phyloP scores from a whole-genome alignment of 2,888 invertebrate species.

The Pterobdella sp. region DNA sequence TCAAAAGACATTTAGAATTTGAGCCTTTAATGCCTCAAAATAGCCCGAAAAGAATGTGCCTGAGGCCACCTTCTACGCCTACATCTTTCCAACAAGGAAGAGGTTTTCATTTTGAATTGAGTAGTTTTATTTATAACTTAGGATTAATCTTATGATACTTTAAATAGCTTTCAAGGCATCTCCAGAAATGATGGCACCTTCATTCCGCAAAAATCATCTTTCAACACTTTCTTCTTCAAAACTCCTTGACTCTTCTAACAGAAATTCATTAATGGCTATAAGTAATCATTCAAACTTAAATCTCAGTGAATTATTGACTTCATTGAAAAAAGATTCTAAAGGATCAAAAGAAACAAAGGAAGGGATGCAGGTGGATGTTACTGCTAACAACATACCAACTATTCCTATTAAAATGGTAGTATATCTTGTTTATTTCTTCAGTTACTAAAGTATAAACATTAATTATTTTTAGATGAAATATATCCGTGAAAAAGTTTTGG shows the following conservation, averaged over 20 bases:
- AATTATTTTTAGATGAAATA: background rate
- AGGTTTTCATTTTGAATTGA: too few relatives aligned
- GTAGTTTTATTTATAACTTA: background rate
- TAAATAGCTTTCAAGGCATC: constrained; percentile 14
- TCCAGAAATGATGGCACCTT: background rate
- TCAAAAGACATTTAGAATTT: constrained; percentile 26
- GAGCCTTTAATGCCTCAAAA: constrained; percentile 17
- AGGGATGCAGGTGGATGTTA: background rate
- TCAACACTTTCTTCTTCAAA: background rate
- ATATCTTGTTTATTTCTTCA: background rate
- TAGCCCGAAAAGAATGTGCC: constrained; percentile 21
- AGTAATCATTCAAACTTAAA: background rate
- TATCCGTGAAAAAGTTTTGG: background rate
- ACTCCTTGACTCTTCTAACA: background rate
- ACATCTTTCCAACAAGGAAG: background rate
- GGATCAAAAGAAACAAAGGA: background rate
- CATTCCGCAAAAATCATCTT: constrained; percentile 8
- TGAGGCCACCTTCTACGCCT: constrained; percentile 7
- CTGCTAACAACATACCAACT: background rate
- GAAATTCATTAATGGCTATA: background rate
- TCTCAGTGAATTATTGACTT: constrained; percentile 1
- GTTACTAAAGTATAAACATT: background rate
- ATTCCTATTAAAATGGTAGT: background rate
- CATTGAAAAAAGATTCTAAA: constrained; percentile 6
- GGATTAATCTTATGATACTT: background rate